These are phyloP conservation scores for Erynnis tages DNA, from an alignment of 2,888 invertebrate species.

Conservation along the genomic window DNA sequence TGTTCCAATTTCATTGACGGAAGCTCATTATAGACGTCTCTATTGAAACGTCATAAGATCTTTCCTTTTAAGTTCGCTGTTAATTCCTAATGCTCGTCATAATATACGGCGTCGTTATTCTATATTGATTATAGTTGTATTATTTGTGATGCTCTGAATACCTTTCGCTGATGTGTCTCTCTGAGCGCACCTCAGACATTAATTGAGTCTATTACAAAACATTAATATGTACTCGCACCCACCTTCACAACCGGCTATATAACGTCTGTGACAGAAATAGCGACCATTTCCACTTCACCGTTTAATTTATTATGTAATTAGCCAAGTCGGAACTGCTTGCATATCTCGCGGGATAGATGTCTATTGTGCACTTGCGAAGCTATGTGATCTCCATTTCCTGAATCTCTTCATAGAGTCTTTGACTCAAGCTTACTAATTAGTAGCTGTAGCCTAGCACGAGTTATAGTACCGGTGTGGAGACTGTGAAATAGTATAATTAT, in stretches of 20 bases:
- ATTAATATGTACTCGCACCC: constrained; percentile 23
- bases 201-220: constrained; percentile 23
- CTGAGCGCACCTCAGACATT: constrained; percentile 5
- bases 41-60: no score
- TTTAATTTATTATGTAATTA: constrained; percentile 59
- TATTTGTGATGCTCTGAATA: constrained; percentile 9
- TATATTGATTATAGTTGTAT: background rate
- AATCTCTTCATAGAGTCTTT: background rate
- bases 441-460: no score
- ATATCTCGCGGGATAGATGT: constrained; percentile 30
- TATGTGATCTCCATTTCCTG: constrained; percentile 4
- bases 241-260: constrained; percentile 29
- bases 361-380: constrained; percentile 19
- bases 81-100: no score
- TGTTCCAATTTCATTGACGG: no score
- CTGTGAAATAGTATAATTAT: no score
- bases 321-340: constrained; percentile 33
- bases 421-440: background rate
- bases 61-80: no score
- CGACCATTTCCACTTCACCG: constrained; percentile 38
- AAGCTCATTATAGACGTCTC: no score
- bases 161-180: constrained; percentile 6
- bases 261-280: constrained; percentile 36
- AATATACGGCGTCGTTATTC: no score
- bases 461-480: no score